Evolutionary conservation across 2,888 invertebrate genomes (phyloP).

Genomic region (Danaus chrysippus): DNA sequence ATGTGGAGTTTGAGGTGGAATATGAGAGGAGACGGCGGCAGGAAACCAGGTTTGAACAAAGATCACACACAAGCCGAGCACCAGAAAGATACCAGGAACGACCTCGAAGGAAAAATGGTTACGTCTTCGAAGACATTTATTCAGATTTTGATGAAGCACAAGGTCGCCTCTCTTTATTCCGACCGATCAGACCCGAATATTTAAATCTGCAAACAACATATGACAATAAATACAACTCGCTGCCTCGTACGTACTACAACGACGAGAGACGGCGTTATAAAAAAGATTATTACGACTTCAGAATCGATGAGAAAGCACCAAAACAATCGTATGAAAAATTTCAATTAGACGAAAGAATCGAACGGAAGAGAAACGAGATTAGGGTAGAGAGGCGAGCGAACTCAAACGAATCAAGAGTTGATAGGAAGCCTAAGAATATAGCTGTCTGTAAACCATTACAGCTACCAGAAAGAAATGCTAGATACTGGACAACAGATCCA

Average conservation of each 20-base stretch:
- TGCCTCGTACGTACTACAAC: slow-evolving; percentile 64
- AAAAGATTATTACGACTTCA: slow-evolving; percentile 69
- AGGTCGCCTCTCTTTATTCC: slow-evolving; percentile 66
- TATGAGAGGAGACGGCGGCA: slow-evolving; percentile 51
- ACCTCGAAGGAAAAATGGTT: slow-evolving; percentile 66
- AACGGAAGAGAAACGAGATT: slow-evolving; percentile 33
- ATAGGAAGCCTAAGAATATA: slow-evolving; percentile 54
- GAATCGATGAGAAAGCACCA: slow-evolving; percentile 58
- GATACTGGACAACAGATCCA: slow-evolving; percentile 67
- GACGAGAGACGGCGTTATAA: slow-evolving; percentile 57
- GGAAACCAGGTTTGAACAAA: slow-evolving; percentile 35
- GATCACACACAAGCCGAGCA: slow-evolving; percentile 24
- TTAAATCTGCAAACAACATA: slow-evolving; percentile 64
- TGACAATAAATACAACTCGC: slow-evolving; percentile 65
- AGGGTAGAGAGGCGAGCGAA: slow-evolving; percentile 33
- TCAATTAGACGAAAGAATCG: slow-evolving; percentile 37
- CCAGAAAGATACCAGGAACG: slow-evolving; percentile 36
- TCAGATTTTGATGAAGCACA: slow-evolving; percentile 74
- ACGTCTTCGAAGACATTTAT: slow-evolving; percentile 74
- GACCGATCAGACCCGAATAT: slow-evolving; percentile 73
- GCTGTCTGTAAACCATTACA: slow-evolving; percentile 69
- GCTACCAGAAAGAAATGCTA: slow-evolving; percentile 59
- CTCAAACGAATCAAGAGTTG: slow-evolving; percentile 34
- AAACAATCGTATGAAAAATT: slow-evolving; percentile 56
- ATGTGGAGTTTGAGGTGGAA: slow-evolving; percentile 54